Conservation (phyloP, 2,888 invertebrate genomes). For the Eudasyphora cyanicolor region DNA sequence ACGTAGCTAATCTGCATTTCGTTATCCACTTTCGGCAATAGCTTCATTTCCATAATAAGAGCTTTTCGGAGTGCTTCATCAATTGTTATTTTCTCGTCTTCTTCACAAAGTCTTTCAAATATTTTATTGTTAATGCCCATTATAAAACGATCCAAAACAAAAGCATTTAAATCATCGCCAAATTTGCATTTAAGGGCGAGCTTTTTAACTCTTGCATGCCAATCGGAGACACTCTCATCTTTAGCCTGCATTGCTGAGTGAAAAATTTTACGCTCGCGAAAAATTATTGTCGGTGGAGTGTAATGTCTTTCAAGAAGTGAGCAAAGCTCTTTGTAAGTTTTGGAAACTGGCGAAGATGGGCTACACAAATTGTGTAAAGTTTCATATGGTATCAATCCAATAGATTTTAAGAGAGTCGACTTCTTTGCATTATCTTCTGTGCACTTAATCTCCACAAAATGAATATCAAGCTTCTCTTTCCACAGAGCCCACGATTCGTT, state of each 20-base stretch:
- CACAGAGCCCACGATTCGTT: constrained; percentile 39
- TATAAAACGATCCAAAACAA: constrained; percentile 52
- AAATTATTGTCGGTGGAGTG: constrained; percentile 39
- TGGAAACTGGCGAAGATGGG: constrained; percentile 14
- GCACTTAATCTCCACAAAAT: constrained; percentile 44
- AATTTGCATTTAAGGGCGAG: constrained; percentile 57
- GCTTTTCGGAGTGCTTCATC: constrained; percentile 39
- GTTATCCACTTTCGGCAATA: background rate
- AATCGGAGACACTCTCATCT: constrained; percentile 43
- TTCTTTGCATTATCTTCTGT: constrained; percentile 46
- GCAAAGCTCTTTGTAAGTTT: constrained; percentile 36
- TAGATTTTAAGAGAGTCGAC: constrained; percentile 45
- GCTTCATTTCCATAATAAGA: constrained; percentile 24
- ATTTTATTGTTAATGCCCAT: constrained; percentile 46
- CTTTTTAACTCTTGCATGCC: constrained; percentile 58
- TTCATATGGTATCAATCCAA: constrained; percentile 38
- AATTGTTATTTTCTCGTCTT: constrained; percentile 58
- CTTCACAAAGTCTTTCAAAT: constrained; percentile 61
- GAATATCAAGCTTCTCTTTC: constrained; percentile 51
- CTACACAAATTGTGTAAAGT: too few species aligned
- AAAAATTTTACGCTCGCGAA: constrained; percentile 35
- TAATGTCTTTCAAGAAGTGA: constrained; percentile 13
- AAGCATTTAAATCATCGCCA: constrained; percentile 42
- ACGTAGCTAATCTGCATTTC: background rate
- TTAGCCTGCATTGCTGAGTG: background rate